Conservation (phyloP, 92 coral and sea anemone genomes). For the Heteractis magnifica region DNA sequence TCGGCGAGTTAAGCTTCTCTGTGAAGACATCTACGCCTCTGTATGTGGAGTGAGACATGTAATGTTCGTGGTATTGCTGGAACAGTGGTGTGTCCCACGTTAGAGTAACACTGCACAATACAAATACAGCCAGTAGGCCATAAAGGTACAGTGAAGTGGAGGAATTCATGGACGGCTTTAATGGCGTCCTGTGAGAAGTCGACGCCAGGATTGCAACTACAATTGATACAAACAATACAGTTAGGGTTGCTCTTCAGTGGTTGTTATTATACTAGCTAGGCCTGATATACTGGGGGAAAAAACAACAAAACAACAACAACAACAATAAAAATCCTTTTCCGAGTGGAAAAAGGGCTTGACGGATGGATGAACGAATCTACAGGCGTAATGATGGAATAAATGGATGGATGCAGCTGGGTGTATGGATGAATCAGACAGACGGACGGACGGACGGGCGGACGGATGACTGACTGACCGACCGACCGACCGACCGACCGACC, state of each 20-base stretch:
- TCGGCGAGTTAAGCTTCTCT: constrained; percentile 84
- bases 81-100: constrained; percentile 97
- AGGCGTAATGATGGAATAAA: background rate
- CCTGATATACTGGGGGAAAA: no score
- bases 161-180: constrained; percentile 46
- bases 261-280: background rate
- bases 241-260: background rate
- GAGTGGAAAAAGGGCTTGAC: background rate
- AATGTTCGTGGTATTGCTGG: constrained; percentile 94
- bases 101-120: constrained; percentile 89
- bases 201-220: constrained; percentile 42
- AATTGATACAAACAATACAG: background rate
- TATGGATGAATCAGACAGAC: background rate
- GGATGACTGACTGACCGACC: background rate
- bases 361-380: background rate
- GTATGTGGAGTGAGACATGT: constrained; percentile 82
- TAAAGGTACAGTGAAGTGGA: constrained; percentile 65
- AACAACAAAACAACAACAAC: no score
- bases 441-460: background rate
- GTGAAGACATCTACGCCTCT: constrained; percentile 97
- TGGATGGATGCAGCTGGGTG: background rate
- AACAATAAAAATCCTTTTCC: no score
- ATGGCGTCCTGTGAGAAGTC: constrained; percentile 9
- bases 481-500: no score
- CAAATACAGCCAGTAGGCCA: constrained; percentile 83